phyloP scores from a whole-genome alignment of 2,888 invertebrate species.

The Cyaniris semiargus region DNA sequence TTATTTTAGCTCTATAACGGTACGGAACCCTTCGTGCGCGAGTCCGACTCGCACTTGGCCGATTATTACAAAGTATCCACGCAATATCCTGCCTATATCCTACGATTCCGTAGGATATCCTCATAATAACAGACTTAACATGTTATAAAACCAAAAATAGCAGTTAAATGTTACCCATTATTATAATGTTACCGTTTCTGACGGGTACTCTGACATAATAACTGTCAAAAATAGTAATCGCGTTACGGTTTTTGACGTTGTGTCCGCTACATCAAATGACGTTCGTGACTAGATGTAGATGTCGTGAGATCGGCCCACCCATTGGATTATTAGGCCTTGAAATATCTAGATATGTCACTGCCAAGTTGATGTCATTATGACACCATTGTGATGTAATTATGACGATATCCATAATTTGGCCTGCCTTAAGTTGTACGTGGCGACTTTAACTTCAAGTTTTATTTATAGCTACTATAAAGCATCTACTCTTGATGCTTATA shows the following conservation, averaged over 20 bases:
- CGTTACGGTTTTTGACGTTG: slow-evolving; percentile 1
- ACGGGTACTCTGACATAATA: not conserved
- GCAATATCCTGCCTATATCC: not conserved
- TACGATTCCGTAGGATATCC: not conserved
- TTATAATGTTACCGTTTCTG: not conserved
- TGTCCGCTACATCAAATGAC: slow-evolving; percentile 6
- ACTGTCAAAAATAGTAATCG: not conserved
- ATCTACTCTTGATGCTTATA: too few species aligned
- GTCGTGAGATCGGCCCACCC: slow-evolving; percentile 40
- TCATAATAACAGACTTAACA: not conserved
- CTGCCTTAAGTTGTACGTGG: too few species aligned
- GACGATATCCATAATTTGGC: too few species aligned
- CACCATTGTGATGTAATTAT: too few species aligned
- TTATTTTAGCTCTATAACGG: too few species aligned
- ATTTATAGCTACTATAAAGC: too few species aligned
- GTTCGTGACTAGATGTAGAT: slow-evolving; percentile 37
- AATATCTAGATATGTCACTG: slow-evolving; percentile 1
- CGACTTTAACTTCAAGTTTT: too few species aligned
- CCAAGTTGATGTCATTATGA: not conserved
- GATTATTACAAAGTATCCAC: not conserved
- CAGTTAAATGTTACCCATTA: too few species aligned
- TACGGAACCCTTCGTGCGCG: too few species aligned
- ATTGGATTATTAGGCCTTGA: slow-evolving; percentile 31
- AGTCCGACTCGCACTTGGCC: too few species aligned
- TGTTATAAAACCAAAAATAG: too few species aligned